phyloP scores from a whole-genome alignment of 64 coral and sea anemone genomes.

The Porites australiensis region DNA sequence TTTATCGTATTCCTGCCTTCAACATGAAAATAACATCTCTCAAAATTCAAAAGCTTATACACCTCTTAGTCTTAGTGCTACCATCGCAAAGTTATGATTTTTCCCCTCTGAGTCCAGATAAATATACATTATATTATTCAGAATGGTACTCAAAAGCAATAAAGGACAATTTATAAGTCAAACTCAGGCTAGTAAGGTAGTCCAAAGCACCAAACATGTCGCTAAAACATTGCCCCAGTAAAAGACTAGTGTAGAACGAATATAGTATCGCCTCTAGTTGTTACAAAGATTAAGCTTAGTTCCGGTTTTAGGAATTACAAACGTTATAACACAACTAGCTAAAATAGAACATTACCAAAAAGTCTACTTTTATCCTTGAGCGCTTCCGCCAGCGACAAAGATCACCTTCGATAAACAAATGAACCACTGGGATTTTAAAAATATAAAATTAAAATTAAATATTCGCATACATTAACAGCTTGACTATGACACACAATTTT shows the following conservation, averaged over 20 bases:
- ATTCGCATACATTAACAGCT: constrained; percentile 41
- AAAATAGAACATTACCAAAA: neutral
- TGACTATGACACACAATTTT: neutral
- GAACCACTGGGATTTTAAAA: constrained; percentile 4
- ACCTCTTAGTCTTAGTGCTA: too few relatives aligned
- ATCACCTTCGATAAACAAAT: constrained; percentile 42
- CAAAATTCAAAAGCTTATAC: too few relatives aligned
- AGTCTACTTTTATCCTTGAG: neutral
- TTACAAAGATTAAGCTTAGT: neutral
- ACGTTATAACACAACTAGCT: neutral
- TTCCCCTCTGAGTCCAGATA: too few relatives aligned
- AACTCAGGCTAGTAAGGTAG: too few relatives aligned
- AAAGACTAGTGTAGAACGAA: neutral
- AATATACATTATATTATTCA: too few relatives aligned
- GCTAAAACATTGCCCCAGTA: neutral
- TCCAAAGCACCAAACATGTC: too few relatives aligned
- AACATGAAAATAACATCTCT: too few relatives aligned
- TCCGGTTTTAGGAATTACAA: neutral
- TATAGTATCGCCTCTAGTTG: neutral
- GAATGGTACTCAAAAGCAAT: too few relatives aligned
- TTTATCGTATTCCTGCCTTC: too few relatives aligned
- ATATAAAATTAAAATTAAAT: neutral
- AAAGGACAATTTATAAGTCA: too few relatives aligned
- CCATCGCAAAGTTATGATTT: too few relatives aligned
- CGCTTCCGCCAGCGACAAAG: constrained; percentile 10